Percentiles rank a stretch among this genome's conserved stretches.
These are phyloP conservation scores for Nebria ingens DNA, from an alignment of 1,140 invertebrate genomes.

Conservation along the genomic window DNA sequence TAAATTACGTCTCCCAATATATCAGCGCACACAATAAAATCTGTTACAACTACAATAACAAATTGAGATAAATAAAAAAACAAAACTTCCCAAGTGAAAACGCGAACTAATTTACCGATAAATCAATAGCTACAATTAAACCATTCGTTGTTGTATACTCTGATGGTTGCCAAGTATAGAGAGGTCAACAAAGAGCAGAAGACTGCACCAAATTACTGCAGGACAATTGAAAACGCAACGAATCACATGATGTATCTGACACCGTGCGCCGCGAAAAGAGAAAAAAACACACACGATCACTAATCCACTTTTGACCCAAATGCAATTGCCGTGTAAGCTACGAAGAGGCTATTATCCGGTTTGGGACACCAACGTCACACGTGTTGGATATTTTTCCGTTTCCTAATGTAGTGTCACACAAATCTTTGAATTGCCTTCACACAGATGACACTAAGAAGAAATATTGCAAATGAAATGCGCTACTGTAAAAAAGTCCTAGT, in stretches of 20 bases:
- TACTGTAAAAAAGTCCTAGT: no score
- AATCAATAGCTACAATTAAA: no score
- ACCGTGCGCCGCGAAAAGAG: not conserved
- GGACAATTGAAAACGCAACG: not conserved
- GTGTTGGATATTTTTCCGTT: no score
- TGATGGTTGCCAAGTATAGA: no score
- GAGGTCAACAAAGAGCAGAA: not conserved
- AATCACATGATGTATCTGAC: constrained; percentile 1
- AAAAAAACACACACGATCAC: constrained; percentile 17
- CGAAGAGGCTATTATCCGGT: constrained; percentile 3
- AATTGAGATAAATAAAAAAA: not conserved
- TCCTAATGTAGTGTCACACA: no score
- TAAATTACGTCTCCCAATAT: no score
- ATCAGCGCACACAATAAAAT: no score
- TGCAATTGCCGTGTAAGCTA: constrained; percentile 22
- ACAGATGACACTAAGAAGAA: no score
- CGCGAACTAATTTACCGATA: not conserved
- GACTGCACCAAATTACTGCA: not conserved
- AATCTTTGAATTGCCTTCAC: no score
- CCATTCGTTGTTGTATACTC: no score
- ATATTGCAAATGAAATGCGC: no score
- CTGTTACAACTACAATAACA: not conserved
- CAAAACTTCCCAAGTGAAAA: no score
- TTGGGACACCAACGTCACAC: not conserved
- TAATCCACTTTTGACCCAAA: constrained; percentile 25